Evolutionary conservation across 2,888 invertebrate species (phyloP).

Genomic region (Dastarcus helophoroides): DNA sequence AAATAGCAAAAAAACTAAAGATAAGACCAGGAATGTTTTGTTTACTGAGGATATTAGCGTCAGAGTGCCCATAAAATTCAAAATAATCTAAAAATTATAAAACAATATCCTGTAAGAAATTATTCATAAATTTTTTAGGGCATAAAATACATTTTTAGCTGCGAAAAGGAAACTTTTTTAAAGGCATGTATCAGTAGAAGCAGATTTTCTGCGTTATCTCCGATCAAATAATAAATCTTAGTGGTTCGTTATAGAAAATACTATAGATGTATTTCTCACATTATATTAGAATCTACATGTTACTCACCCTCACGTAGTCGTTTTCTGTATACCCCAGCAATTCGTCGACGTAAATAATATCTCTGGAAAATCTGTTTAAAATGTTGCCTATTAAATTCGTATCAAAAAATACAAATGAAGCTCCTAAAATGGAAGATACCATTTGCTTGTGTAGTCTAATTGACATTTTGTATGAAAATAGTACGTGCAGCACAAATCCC

Average conservation of each 20-base stretch:
- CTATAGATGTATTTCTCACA: not conserved
- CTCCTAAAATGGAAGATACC: conserved; percentile 7
- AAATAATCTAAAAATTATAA: conserved; percentile 37
- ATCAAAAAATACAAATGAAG: conserved; percentile 11
- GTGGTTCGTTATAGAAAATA: too few relatives aligned
- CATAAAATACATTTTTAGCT: not conserved
- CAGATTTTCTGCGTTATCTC: not conserved
- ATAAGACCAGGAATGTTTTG: conserved; percentile 53
- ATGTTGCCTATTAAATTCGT: conserved; percentile 11
- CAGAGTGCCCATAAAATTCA: conserved; percentile 54
- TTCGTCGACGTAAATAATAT: conserved; percentile 11
- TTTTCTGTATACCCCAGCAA: conserved; percentile 20
- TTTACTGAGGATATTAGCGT: conserved; percentile 60
- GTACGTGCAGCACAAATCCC: conserved; percentile 6
- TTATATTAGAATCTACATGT: conserved; percentile 4
- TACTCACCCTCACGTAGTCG: conserved; percentile 19
- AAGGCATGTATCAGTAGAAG: not conserved
- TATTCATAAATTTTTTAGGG: not conserved
- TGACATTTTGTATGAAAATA: conserved; percentile 9
- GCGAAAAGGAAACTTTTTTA: not conserved
- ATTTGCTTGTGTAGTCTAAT: conserved; percentile 10
- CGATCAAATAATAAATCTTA: too few relatives aligned
- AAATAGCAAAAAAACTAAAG: conserved; percentile 47
- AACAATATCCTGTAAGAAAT: conserved; percentile 4
- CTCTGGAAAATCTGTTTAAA: conserved; percentile 12